These are phyloP conservation scores for Pissodes strobi DNA, from an alignment of 1,140 invertebrate genomes.

Conservation along the genomic window DNA sequence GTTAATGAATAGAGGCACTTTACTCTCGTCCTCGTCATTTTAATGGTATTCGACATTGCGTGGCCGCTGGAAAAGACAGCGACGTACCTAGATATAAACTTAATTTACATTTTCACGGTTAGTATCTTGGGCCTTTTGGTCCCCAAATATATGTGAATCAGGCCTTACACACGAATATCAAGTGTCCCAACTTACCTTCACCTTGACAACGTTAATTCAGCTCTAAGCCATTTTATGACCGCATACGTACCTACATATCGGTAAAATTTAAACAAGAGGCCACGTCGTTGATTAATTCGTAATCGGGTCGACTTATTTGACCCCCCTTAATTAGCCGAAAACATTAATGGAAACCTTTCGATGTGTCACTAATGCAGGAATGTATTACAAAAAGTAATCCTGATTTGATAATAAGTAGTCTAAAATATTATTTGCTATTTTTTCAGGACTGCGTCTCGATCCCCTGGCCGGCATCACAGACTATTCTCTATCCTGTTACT, in stretches of 20 bases:
- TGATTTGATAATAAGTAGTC: not conserved
- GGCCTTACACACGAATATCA: too few relatives aligned
- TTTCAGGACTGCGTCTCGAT: not conserved
- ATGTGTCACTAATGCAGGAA: not conserved
- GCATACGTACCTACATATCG: too few relatives aligned
- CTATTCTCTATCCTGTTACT: slow-evolving; percentile 68
- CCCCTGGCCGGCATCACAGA: too few relatives aligned
- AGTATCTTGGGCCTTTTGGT: too few relatives aligned
- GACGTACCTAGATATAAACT: too few relatives aligned
- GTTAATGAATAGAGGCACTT: slow-evolving; percentile 16
- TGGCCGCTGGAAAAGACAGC: not conserved
- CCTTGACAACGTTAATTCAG: too few relatives aligned
- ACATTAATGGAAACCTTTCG: not conserved
- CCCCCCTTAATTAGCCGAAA: slow-evolving; percentile 3
- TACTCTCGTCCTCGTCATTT: slow-evolving; percentile 8
- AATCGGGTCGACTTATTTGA: slow-evolving; percentile 6
- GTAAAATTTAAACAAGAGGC: not conserved
- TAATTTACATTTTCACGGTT: too few relatives aligned
- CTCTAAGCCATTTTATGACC: too few relatives aligned
- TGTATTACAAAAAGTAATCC: not conserved
- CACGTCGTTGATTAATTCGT: not conserved
- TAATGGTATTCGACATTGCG: slow-evolving; percentile 1
- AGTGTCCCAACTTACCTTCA: too few relatives aligned
- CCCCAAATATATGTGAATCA: too few relatives aligned
- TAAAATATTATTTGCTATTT: not conserved